Evolutionary conservation across 2,113 vertebrate species (phyloP).

Genomic region (Bos taurus): DNA sequence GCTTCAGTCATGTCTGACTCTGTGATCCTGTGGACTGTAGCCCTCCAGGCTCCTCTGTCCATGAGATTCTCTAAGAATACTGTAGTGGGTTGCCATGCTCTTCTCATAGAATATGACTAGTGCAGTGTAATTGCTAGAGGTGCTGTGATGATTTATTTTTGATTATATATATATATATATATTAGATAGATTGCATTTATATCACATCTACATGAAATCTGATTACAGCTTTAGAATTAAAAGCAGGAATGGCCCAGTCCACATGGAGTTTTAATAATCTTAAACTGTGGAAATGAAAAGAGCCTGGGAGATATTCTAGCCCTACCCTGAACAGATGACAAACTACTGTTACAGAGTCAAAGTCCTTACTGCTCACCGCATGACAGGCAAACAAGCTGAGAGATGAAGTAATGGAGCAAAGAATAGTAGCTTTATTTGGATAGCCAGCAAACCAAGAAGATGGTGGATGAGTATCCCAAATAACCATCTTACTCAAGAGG

Average conservation of each 20-base stretch:
- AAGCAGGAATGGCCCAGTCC: background rate
- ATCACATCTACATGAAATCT: background rate
- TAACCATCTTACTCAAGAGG: background rate
- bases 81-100: background rate
- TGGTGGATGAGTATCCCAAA: background rate
- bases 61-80: background rate
- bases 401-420: background rate
- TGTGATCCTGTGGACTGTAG: background rate
- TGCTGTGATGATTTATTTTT: background rate
- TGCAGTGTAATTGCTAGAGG: background rate
- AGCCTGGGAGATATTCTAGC: background rate
- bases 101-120: background rate
- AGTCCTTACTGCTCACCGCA: background rate
- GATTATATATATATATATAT: background rate
- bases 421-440: background rate
- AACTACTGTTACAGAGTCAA: background rate
- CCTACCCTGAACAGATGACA: fast-evolving
- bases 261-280: background rate
- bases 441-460: background rate
- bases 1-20: background rate
- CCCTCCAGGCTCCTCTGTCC: background rate
- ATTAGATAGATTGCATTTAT: background rate
- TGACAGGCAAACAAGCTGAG: background rate
- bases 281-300: background rate
- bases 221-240: background rate